Base-by-base conservation (phyloP, 2,888 invertebrate species). In the Busseola fusca region DNA sequence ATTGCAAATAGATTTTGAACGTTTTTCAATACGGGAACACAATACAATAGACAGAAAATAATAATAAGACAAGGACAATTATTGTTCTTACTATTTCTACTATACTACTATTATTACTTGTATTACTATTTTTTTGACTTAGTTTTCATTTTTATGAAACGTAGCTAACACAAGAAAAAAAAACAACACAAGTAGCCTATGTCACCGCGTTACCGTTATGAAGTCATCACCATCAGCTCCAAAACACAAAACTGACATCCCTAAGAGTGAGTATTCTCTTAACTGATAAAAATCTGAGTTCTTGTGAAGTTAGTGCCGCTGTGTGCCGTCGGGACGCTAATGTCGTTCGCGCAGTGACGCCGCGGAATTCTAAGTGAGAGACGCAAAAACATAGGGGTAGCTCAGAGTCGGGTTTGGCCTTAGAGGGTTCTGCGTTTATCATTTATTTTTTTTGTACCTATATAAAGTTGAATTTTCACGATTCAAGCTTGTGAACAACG, bases 241-340 rank as follows among this genome's bases (percentile, higher is more conserved):
- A 66, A 34, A 69, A 73, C 56, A 54, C 57, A 66, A 34, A 69
- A 73, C 56, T 37, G 66, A 54, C 69, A 74, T 84, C 72, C 72
- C 80, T 77, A 59, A 58, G 27, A 62, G 57, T 40, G 37, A 62
- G 45, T 78, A 74, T 83, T 85, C 76, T 84, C 60, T 81, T 83
- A 75, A 79, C 81, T 80, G 84, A 84, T 85, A 85, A 81, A 78
- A 81, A 84, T 84, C 85, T 75, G 67, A 78, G 65, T 85, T 69
- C 62, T 76, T 69, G 63, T 62, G 71, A 78, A 76, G 81, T 78
- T 78, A 72, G 78, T 69, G 77, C 76, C 80, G 64, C 27, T 56
- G 83, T 84, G 83, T 64, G 77, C 76, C 84, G 40, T 30, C 56
- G 80, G 84, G 84, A 78, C 75, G 76, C 67, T 83, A 81, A 83